These are phyloP conservation scores for Metellina segmentata DNA, from an alignment of 2,888 invertebrate genomes.

Conservation along the genomic window DNA sequence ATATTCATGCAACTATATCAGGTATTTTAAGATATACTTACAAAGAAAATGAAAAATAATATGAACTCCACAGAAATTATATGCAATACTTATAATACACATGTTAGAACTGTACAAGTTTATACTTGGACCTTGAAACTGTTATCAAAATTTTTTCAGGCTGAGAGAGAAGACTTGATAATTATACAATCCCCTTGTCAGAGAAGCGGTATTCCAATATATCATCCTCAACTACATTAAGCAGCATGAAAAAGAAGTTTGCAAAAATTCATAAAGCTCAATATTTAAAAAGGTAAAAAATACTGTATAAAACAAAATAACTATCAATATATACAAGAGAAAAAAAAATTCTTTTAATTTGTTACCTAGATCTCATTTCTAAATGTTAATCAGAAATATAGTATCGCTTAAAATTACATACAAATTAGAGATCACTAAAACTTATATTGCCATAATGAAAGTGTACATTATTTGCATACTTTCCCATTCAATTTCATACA, in stretches of 20 bases:
- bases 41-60: constrained; percentile 43
- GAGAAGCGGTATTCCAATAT: constrained; percentile 77
- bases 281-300: constrained; percentile 21
- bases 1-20: constrained; percentile 3
- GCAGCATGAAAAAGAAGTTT: constrained; percentile 74
- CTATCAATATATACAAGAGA: not conserved
- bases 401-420: not conserved
- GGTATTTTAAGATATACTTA: constrained; percentile 22
- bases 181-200: constrained; percentile 76
- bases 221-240: constrained; percentile 75
- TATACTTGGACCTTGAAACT: constrained; percentile 70
- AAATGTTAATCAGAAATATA: not conserved
- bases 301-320: constrained; percentile 2
- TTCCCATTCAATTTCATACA: too few relatives aligned
- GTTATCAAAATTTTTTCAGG: constrained; percentile 43
- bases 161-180: constrained; percentile 58
- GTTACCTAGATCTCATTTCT: not conserved
- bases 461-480: too few relatives aligned
- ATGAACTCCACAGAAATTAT: constrained; percentile 29
- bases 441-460: not conserved
- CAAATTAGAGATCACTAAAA: not conserved
- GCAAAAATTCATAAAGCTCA: constrained; percentile 29
- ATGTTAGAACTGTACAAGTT: constrained; percentile 65
- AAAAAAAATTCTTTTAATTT: not conserved
- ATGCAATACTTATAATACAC: constrained; percentile 32